Evolutionary conservation across 2,888 invertebrate species (phyloP).

Genomic region (Euplexia lucipara): DNA sequence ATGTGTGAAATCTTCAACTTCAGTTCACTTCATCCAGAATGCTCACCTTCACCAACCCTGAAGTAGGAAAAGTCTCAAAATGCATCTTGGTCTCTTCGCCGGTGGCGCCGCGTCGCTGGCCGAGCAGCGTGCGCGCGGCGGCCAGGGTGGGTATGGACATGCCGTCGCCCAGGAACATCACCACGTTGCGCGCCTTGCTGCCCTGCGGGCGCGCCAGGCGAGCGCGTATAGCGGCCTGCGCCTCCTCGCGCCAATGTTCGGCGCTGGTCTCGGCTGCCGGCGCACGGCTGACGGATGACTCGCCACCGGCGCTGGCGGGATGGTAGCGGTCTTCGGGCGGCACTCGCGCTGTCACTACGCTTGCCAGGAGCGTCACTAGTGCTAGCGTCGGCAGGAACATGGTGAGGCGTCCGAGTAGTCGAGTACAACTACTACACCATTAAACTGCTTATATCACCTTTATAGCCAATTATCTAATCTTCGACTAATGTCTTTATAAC

Average conservation of each 20-base stretch:
- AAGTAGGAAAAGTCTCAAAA: conserved; percentile 86
- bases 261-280: conserved; percentile 16
- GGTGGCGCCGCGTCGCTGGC: conserved; percentile 87
- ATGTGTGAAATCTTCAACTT: neutral
- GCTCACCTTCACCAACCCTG: conserved; percentile 23
- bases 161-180: conserved; percentile 94
- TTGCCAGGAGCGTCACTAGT: conserved; percentile 38
- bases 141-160: conserved; percentile 93
- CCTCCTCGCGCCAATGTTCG: conserved; percentile 41
- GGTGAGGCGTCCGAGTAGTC: conserved; percentile 1
- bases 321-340: conserved; percentile 52
- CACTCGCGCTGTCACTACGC: conserved; percentile 40
- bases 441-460: conserved; percentile 17
- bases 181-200: conserved; percentile 89
- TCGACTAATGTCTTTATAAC: neutral
- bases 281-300: conserved; percentile 18
- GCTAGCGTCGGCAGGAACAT: conserved; percentile 21
- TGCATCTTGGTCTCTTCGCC: conserved; percentile 91
- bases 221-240: conserved; percentile 56
- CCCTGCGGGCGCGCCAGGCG: conserved; percentile 73
- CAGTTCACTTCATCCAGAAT: neutral
- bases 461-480: conserved; percentile 30
- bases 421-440: conserved; percentile 14
- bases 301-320: neutral
- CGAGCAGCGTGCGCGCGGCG: conserved; percentile 92